Percentiles rank a stretch among this genome's conserved stretches.
Conservation (phyloP, 1,140 invertebrate species). For the Ladona fulva region DNA sequence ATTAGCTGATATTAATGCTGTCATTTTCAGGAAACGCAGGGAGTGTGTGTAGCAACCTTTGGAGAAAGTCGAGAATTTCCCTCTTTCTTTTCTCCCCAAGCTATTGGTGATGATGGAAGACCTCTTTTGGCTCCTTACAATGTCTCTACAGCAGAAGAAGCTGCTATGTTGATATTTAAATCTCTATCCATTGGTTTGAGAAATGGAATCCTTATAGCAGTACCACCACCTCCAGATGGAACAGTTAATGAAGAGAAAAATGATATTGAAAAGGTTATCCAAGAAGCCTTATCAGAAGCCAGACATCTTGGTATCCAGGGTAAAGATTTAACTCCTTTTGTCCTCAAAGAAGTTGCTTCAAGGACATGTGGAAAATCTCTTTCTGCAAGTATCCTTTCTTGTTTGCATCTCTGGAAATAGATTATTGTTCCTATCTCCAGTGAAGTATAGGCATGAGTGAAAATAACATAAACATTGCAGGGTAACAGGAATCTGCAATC, state of each 20-base stretch:
- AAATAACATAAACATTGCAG: too few species aligned
- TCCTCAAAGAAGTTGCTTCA: constrained; percentile 65
- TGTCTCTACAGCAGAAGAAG: constrained; percentile 49
- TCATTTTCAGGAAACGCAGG: constrained; percentile 41
- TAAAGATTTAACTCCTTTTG: constrained; percentile 87
- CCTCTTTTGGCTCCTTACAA: constrained; percentile 52
- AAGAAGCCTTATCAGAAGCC: constrained; percentile 59
- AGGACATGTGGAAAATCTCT: constrained; percentile 74
- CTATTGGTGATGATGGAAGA: constrained; percentile 47
- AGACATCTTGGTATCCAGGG: constrained; percentile 55
- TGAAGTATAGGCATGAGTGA: too few species aligned
- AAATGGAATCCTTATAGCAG: constrained; percentile 81
- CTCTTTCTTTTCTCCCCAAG: constrained; percentile 70
- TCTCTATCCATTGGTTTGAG: constrained; percentile 49
- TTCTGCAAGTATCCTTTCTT: constrained; percentile 52
- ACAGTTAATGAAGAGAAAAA: constrained; percentile 32
- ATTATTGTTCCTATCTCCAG: too few species aligned
- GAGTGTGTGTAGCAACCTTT: constrained; percentile 78
- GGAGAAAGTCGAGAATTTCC: constrained; percentile 61
- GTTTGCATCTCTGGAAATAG: background rate
- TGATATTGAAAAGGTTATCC: constrained; percentile 56
- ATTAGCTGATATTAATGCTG: too few species aligned
- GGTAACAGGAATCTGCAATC: too few species aligned
- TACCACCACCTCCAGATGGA: constrained; percentile 69
- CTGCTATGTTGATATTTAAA: constrained; percentile 57